Evolutionary conservation across 2,888 invertebrate genomes (phyloP).

Genomic region (Fragum sueziense): DNA sequence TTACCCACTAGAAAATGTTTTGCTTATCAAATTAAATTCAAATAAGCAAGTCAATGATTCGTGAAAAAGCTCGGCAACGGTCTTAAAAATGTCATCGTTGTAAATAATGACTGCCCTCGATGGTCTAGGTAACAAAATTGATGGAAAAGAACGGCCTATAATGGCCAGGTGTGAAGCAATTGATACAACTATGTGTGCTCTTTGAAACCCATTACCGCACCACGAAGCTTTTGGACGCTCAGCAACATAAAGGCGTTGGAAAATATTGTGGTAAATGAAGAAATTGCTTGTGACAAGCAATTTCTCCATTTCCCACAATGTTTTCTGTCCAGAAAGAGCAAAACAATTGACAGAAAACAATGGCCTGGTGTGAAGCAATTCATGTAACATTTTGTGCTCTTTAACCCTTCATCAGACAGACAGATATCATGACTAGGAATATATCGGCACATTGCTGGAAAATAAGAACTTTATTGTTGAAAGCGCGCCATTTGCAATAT

Average conservation of each 20-base stretch:
- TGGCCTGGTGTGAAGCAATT: too few species aligned
- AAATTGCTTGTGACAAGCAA: neutral
- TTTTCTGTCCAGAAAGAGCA: too few species aligned
- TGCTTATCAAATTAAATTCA: constrained; percentile 20
- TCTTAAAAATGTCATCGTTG: constrained; percentile 13
- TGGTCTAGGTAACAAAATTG: neutral
- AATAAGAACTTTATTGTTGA: too few species aligned
- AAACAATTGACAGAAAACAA: too few species aligned
- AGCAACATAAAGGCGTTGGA: too few species aligned
- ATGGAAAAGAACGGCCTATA: neutral
- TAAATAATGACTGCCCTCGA: neutral
- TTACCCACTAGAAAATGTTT: neutral
- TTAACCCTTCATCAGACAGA: too few species aligned
- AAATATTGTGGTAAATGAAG: neutral
- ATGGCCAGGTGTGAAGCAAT: neutral
- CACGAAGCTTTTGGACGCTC: too few species aligned
- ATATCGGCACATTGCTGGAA: too few species aligned
- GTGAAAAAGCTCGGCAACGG: neutral
- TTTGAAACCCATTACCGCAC: neutral
- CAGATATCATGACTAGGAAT: too few species aligned
- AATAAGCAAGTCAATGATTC: constrained; percentile 7
- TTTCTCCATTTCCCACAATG: neutral
- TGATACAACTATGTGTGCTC: neutral
- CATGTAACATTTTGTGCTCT: too few species aligned
- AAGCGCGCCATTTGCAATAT: too few species aligned